Evolutionary conservation across 1,140 invertebrate genomes (phyloP), one percentile per base, ranked within the genome.

Genomic region (Listronotus bonariensis): DNA sequence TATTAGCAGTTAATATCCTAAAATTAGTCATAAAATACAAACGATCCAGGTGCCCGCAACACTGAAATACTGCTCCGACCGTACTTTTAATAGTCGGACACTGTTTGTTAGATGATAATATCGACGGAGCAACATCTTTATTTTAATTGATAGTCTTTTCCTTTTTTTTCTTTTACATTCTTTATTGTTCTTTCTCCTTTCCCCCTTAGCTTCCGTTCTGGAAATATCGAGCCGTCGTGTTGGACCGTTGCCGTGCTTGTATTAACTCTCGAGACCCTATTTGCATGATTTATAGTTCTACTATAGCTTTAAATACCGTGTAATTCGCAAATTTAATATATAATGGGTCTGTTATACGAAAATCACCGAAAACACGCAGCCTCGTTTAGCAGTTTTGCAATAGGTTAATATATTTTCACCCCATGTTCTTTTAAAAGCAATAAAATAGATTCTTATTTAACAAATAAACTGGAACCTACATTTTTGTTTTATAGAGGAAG

Each of bases 251-350:
- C 67, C 57, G 52, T 59, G 64, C 54, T 60, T 73, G 72, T 71
- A 77, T 77, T 77, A 77, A 77, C 74, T 73, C 61, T 63, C 69
- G 61, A 72, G 64, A 74, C 76, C 74, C 71, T 71, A 77, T 76
- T 76, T 73, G 69, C 66, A 71, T 76, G 75, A 77, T 77, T 77
- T 76, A 77, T 76, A 14, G 61, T 66, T 52, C 31, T 74, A 73
- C 66, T 76, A 76, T 76, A 72, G 71, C 75, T 75, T 68, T 76
- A 77, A 77, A 76, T 77, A 72, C 72, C 75, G 63, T 76, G 76
- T 77, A 76, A 77, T 77, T 77, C 70, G 70, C 72, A 76, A 76
- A 76, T 76, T 76, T 77, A 76, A 75, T 76, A 74, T 76, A 73
- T 72, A 75, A 74, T 73, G 66, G 71, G 65, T 64, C 49, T 74